These are phyloP conservation scores for Limnephilus rhombicus DNA, from an alignment of 2,888 invertebrate species.

Conservation along the genomic window DNA sequence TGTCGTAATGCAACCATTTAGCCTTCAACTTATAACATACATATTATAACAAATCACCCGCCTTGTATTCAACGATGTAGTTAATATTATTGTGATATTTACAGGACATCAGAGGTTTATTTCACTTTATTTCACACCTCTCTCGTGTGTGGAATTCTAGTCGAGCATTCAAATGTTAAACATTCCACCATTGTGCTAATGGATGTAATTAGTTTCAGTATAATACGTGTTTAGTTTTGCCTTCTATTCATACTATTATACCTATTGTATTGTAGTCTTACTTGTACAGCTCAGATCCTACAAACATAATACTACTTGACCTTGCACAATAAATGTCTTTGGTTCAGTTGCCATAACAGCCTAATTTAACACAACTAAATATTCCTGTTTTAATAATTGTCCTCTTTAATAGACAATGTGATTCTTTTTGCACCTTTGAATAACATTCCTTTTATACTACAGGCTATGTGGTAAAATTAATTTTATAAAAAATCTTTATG, in stretches of 20 bases:
- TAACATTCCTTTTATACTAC: neutral
- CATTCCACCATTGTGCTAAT: neutral
- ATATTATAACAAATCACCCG: conserved; percentile 58
- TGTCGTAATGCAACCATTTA: conserved; percentile 56
- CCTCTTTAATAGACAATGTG: neutral
- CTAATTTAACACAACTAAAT: neutral
- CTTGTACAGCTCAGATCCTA: neutral
- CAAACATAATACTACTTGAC: neutral
- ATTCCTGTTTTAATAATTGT: neutral
- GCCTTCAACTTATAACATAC: conserved; percentile 60
- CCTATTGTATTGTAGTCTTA: neutral
- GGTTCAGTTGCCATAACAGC: neutral
- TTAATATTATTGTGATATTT: conserved; percentile 64
- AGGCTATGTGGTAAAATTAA: neutral
- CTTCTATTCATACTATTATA: neutral
- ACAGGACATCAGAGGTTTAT: conserved; percentile 44
- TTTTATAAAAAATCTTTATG: neutral
- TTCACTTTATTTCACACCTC: neutral
- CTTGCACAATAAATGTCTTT: neutral
- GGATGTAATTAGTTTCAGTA: neutral
- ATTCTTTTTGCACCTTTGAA: neutral
- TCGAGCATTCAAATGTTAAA: neutral
- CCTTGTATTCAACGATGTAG: conserved; percentile 66
- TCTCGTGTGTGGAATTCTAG: neutral
- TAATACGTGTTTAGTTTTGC: neutral